Conservation (phyloP, 2,113 vertebrate genomes). For the Panthera tigris region DNA sequence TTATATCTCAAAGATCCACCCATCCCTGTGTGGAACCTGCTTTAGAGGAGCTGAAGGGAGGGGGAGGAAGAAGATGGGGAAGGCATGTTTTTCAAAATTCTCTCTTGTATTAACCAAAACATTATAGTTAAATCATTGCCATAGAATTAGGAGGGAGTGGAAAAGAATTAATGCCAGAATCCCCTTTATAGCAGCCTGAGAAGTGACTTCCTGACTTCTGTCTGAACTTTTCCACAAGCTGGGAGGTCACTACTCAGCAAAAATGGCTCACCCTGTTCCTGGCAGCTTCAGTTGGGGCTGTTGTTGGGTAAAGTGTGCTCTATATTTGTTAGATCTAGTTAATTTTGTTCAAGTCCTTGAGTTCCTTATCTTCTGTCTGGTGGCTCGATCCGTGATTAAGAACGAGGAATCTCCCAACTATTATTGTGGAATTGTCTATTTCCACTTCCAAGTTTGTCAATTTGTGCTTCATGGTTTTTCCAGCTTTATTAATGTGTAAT, state of each 20-base stretch:
- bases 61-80: background rate
- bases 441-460: background rate
- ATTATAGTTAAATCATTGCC: background rate
- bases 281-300: background rate
- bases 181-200: background rate
- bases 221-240: background rate
- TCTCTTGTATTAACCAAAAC: background rate
- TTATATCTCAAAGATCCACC: background rate
- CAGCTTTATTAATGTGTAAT: background rate
- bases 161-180: background rate
- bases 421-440: background rate
- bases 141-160: background rate
- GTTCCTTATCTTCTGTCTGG: background rate
- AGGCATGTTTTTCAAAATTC: background rate
- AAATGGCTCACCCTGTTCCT: background rate
- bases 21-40: background rate
- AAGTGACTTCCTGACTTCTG: background rate
- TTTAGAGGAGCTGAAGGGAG: background rate
- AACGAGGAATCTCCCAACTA: background rate
- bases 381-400: background rate
- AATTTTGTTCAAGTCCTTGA: background rate
- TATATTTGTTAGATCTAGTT: background rate
- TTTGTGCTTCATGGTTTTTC: background rate
- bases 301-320: background rate
- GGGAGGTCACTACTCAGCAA: background rate